Evolutionary conservation across 1,140 invertebrate genomes (phyloP), one percentile per base, ranked within the genome.

Genomic region (Drosophila parabipectinata): DNA sequence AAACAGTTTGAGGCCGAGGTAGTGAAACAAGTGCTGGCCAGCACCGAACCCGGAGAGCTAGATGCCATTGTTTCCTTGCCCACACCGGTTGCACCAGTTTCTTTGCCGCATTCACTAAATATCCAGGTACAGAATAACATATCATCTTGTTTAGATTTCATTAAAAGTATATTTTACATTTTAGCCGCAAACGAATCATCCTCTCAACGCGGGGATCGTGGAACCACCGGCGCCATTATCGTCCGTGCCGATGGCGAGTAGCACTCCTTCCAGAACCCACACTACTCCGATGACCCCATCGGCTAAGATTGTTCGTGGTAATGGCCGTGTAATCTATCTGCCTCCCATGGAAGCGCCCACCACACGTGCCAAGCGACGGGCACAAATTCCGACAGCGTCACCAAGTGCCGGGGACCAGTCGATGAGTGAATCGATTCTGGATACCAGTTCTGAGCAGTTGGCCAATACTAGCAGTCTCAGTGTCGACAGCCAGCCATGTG

Each of bases 311-410:
- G 93, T 96, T 5, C 84, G 94, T 30, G 93, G 95, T 5, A 95
- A 95, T 87, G 95, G 95, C 6, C 92, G 95, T 41, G 92, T 96
- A 15, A 95, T 96, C 53, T 95, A 95, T 5, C 91, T 97, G 60
- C 96, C 96, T 14, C 96, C 96, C 1, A 96, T 96, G 44, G 96
- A 96, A 92, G 94, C 95, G 26, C 96, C 95, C n/a, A 94, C 95
- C 8, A 96, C 95, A 1, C 90, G 95, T 53, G 93, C 85, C 60
- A 93, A 88, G 76, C 91, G 87, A 44, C 79, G 91, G 3, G 91
- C 91, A 7, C 85, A 91, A 57, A 72, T 72, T 48, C 60, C 81
- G 6, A 12, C 73, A 9, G 12, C 10, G 10, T 39, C 61, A 3
- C 32, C 59, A 2, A 67, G 48, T 18, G 24, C 55, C 1, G 63